Conservation (phyloP, 1,140 invertebrate species). For the Meloidogyne exigua region DNA sequence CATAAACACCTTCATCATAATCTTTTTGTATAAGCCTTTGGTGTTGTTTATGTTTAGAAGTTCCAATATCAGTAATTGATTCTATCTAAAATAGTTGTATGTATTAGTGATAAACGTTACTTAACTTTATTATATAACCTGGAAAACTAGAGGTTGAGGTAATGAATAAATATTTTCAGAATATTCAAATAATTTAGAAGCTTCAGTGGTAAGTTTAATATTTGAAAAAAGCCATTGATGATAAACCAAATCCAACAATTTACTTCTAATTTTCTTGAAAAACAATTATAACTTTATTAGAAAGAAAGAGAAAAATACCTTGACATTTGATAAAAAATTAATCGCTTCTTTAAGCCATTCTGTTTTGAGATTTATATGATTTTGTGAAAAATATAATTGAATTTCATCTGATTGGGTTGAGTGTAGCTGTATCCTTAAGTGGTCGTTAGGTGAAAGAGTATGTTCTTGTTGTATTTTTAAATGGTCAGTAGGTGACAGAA, state of each 20-base stretch:
- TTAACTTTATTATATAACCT: background rate
- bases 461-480: background rate
- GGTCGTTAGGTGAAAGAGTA: background rate
- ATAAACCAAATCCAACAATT: constrained; percentile 12
- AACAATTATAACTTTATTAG: background rate
- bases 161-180: background rate
- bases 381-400: background rate
- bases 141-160: constrained; percentile 4
- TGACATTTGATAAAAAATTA: background rate
- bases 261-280: background rate
- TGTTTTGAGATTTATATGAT: constrained; percentile 1
- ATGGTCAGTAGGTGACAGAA: background rate
- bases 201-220: constrained; percentile 13
- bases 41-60: constrained; percentile 11
- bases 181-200: background rate
- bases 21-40: background rate
- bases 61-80: constrained; percentile 11
- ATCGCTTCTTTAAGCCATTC: constrained; percentile 9
- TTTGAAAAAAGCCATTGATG: constrained; percentile 20
- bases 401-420: background rate
- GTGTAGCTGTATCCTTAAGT: background rate
- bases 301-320: background rate
- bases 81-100: background rate
- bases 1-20: background rate
- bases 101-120: too few species aligned